Base-by-base conservation (phyloP, 2,113 vertebrate species). In the Microcebus griseorufus region DNA sequence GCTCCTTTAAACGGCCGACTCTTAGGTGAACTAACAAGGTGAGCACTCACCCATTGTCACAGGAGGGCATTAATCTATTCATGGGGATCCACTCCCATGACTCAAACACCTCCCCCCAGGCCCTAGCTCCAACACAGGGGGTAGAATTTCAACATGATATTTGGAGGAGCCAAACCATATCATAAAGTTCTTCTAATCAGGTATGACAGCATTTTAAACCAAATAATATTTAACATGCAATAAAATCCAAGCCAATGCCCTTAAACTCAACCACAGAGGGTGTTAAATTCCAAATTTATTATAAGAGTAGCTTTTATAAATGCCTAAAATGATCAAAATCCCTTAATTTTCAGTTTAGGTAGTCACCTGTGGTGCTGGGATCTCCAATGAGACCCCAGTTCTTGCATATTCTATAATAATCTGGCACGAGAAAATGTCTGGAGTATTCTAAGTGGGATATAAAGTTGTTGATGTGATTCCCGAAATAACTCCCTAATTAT, bases 401-500 rank as follows among this genome's bases (percentile, higher is more conserved):
- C 10, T 83, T 73, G 27, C 39, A 72, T 53, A 80, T 88, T 60
- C 23, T 37, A 58, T 58, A 58, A 58, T 58, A 72, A 18, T 32
- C 20, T 4, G 42, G 53, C 29, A 72, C 17, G 17, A 86, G 73
- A 89, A 92, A 85, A 29, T 84, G 20, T 29, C 27, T 39, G 29
- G 29, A 20, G 39, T 81, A 60, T 62, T 72, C 58, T 60, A 27
- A n/a, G 29, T 88, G 11, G 76, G 73, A 70, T 76, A 72, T 39
- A 87, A 83, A 88, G 53, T 25, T 67, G 2, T 84, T 78, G 29
- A 82, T 85, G 39, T 42, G 51, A 85, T 84, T 88, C 69, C 53
- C 87, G n/a, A 90, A 90, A 39, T 78, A 88, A n/a, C 3, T 55
- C 42, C 34, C 20, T 65, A 93, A 69, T 94, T 93, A 89, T 11